phyloP scores from a whole-genome alignment of 2,113 vertebrate genomes.

The Callocephalon fimbriatum region DNA sequence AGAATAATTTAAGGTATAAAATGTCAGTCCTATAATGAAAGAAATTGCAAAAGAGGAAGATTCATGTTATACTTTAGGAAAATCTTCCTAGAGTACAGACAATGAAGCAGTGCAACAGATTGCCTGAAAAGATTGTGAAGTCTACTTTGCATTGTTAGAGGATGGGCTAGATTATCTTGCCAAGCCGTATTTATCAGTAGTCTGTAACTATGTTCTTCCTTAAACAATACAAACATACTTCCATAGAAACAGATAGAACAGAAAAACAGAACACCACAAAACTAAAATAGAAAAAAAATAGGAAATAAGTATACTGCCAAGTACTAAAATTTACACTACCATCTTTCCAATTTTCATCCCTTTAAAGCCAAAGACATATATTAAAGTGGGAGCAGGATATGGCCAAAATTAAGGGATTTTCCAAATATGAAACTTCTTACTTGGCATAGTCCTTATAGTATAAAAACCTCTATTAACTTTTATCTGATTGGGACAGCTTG shows the following conservation, averaged over 20 bases:
- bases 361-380: neutral
- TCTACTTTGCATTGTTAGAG: neutral
- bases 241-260: neutral
- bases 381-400: neutral
- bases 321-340: neutral
- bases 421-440: neutral
- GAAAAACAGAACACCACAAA: neutral
- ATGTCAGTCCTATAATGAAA: neutral
- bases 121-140: neutral
- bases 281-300: neutral
- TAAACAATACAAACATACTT: neutral
- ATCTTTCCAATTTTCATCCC: neutral
- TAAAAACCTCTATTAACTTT: neutral
- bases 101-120: neutral
- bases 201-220: neutral
- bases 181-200: neutral
- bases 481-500: neutral
- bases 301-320: neutral
- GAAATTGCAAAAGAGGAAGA: neutral
- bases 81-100: neutral
- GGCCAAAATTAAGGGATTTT: neutral
- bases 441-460: neutral
- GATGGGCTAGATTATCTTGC: neutral
- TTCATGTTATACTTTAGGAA: neutral
- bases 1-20: neutral